Conservation (phyloP, 2,888 invertebrate species). For the Oxystoma pomonae region DNA sequence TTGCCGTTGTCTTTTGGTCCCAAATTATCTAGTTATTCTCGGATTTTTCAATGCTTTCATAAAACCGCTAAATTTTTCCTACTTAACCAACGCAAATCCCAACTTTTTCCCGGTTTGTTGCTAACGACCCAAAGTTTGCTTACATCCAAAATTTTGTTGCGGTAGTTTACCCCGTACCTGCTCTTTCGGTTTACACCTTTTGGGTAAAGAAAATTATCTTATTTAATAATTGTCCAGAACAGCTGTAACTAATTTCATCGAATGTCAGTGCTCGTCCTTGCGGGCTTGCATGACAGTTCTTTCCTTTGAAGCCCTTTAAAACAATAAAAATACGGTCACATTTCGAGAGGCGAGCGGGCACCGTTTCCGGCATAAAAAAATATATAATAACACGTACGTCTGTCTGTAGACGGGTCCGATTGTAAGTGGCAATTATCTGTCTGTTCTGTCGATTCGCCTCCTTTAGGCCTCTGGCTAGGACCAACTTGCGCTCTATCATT, state of each 20-base stretch:
- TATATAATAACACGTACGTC: slow-evolving; percentile 46
- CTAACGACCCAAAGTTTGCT: no score
- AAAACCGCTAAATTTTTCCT: no score
- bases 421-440: slow-evolving; percentile 44
- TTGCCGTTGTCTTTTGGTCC: no score
- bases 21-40: no score
- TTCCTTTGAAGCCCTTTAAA: slow-evolving; percentile 23
- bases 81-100: no score
- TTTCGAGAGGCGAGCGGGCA: slow-evolving; percentile 16
- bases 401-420: slow-evolving; percentile 37
- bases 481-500: slow-evolving; percentile 43
- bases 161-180: no score
- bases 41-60: no score
- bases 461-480: slow-evolving; percentile 31
- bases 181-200: no score
- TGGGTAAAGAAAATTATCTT: no score
- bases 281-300: slow-evolving; percentile 17
- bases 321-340: slow-evolving; percentile 37
- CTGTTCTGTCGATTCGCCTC: slow-evolving; percentile 39
- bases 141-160: no score
- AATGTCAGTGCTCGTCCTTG: neutral
- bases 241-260: neutral
- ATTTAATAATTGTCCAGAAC: no score
- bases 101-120: no score
- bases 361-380: slow-evolving; percentile 49